Base-by-base conservation (phyloP, 1,140 invertebrate genomes). In the Euura saliciscinereae region DNA sequence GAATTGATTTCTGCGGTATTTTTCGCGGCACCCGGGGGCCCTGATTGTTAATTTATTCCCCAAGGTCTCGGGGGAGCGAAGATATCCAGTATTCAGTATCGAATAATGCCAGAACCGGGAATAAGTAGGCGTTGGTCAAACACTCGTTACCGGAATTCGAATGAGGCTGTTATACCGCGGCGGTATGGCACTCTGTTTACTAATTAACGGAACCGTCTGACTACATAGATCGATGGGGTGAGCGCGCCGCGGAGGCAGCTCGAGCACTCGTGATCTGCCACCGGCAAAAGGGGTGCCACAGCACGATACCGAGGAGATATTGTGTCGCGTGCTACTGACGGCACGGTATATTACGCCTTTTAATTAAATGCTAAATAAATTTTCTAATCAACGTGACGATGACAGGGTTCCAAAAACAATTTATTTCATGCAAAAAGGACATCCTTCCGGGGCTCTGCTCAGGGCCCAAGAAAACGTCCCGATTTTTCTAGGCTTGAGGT, bases 1-100 rank as follows among this genome's bases (percentile, higher is more conserved):
- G n/a, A n/a, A n/a, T 28, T 28, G 28, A 28, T 28, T 28, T 28
- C 28, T 28, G 28, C 28, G 28, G 28, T 28, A 28, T 28, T 28
- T 28, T 28, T 28, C 28, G 28, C 28, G 28, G 28, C 28, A 0
- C 28, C 1, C 28, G 28, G 28, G 28, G 28, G 28, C 28, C 73
- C 72, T 81, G 83, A 84, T 83, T 83, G 78, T 84, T 84, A 81
- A 84, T 83, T 84, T 83, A 81, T 78, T 74, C 77, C 68, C 74
- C 43, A 84, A 82, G 78, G 78, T 28, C 83, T 76, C 72, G 71
- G 76, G 73, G 71, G 65, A 68, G 65, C 72, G 76, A 28, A 28
- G 28, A 28, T 28, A 28, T 28, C 28, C 28, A 28, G 28, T 28
- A 28, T 28, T 28, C 28, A 28, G 28, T 0, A 28, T 28, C 28